A percentile compares a stretch with the other conserved stretches of the same genome.
Evolutionary conservation across 1,140 invertebrate species (phyloP).

Genomic region (Dolichoris vasculosae): DNA sequence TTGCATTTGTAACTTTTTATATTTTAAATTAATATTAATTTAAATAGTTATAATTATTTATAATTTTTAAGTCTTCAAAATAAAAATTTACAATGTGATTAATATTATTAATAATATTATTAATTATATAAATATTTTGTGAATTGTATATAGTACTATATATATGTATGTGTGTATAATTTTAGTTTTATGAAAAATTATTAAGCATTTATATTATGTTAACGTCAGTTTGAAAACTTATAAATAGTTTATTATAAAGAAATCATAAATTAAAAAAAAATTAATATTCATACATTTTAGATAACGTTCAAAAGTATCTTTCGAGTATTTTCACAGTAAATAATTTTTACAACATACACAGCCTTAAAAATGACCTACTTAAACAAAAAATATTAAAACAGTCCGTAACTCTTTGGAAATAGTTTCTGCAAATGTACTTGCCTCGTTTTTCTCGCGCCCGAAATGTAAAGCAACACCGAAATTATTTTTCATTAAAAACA

Average conservation of each 20-base stretch:
- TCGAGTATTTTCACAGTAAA: background rate
- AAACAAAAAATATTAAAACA: slow-evolving; percentile 3
- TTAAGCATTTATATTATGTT: background rate
- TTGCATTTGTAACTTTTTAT: too few relatives aligned
- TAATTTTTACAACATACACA: background rate
- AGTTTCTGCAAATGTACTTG: background rate
- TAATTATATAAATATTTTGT: too few relatives aligned
- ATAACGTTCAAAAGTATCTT: background rate
- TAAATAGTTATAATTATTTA: too few relatives aligned
- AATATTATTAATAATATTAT: too few relatives aligned
- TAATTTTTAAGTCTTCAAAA: too few relatives aligned
- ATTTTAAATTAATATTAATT: too few relatives aligned
- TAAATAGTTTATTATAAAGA: too few relatives aligned
- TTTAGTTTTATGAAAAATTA: background rate
- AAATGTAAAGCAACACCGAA: slow-evolving; percentile 16
- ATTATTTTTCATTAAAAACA: slow-evolving; percentile 25
- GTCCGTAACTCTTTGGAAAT: background rate
- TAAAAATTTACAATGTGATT: too few relatives aligned
- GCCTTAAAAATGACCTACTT: slow-evolving; percentile 6
- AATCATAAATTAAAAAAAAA: background rate
- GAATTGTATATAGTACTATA: too few relatives aligned
- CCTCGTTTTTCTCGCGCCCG: background rate
- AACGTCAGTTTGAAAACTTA: background rate
- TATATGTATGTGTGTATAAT: too few relatives aligned
- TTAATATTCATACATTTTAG: background rate